phyloP scores from a whole-genome alignment of 1,140 invertebrate genomes.

The Paraescarpia echinospica region DNA sequence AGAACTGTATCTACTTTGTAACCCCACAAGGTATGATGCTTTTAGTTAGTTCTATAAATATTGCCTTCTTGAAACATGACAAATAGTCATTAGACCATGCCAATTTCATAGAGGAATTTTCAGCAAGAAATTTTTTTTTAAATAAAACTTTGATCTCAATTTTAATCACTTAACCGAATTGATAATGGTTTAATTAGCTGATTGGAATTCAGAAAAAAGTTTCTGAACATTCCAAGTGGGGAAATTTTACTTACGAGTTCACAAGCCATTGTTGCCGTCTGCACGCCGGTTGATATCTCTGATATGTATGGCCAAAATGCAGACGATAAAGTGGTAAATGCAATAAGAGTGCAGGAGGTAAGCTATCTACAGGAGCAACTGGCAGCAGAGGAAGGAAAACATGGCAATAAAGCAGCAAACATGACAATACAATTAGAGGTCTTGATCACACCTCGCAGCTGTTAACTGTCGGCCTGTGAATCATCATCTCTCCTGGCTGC shows the following conservation, averaged over 20 bases:
- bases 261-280: not conserved
- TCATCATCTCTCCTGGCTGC: not conserved
- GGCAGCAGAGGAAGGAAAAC: not conserved
- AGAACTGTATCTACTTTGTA: not conserved
- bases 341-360: not conserved
- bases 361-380: not conserved
- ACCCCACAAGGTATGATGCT: not conserved
- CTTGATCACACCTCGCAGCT: not conserved
- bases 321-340: not conserved
- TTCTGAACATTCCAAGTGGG: not conserved
- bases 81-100: not conserved
- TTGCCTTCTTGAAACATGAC: not conserved
- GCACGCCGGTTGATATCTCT: not conserved
- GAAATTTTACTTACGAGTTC: not conserved
- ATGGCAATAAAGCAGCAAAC: not conserved
- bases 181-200: not conserved
- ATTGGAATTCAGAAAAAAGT: not conserved
- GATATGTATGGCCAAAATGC: not conserved
- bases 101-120: not conserved
- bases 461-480: not conserved
- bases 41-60: not conserved
- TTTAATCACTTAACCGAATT: not conserved
- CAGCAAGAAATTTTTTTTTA: not conserved
- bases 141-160: not conserved
- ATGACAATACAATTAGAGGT: not conserved